phyloP scores from a whole-genome alignment of 2,113 vertebrate genomes.

The Phodopus roborovskii region DNA sequence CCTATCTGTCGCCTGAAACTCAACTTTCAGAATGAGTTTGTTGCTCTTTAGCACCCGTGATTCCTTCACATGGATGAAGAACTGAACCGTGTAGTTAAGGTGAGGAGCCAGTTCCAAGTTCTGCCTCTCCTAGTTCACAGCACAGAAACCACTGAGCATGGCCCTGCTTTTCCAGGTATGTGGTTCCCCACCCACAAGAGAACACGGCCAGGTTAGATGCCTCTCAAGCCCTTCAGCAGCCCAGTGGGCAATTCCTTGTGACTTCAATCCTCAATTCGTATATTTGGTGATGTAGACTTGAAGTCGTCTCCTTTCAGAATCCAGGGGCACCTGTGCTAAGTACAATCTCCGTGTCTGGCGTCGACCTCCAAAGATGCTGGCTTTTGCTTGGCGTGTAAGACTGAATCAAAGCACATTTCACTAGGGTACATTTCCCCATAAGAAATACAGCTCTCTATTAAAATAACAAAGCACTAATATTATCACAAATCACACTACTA shows the following conservation, averaged over 20 bases:
- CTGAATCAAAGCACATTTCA: conserved; percentile 11
- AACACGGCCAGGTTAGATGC: not conserved
- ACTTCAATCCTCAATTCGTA: not conserved
- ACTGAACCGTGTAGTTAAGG: not conserved
- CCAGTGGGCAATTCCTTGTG: not conserved
- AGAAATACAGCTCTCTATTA: conserved; percentile 56
- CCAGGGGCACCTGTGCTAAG: not conserved
- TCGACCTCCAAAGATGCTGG: not conserved
- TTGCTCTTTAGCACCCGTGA: conserved; percentile 20
- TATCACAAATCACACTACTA: conserved; percentile 58
- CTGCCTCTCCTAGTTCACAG: not conserved
- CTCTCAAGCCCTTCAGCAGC: not conserved
- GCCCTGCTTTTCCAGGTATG: not conserved
- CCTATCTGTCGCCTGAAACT: not conserved
- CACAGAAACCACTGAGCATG: not conserved
- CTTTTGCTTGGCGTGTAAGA: not conserved
- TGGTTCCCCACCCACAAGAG: not conserved
- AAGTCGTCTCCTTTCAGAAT: not conserved
- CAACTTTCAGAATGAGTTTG: conserved; percentile 43
- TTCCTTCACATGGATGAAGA: not conserved
- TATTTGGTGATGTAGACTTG: not conserved
- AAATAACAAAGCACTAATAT: conserved; percentile 62
- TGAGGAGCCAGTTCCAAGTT: not conserved
- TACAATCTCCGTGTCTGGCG: not conserved
- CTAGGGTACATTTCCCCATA: conserved; percentile 11